phyloP scores from a whole-genome alignment of 2,113 vertebrate genomes.

The Toxostoma redivivum region DNA sequence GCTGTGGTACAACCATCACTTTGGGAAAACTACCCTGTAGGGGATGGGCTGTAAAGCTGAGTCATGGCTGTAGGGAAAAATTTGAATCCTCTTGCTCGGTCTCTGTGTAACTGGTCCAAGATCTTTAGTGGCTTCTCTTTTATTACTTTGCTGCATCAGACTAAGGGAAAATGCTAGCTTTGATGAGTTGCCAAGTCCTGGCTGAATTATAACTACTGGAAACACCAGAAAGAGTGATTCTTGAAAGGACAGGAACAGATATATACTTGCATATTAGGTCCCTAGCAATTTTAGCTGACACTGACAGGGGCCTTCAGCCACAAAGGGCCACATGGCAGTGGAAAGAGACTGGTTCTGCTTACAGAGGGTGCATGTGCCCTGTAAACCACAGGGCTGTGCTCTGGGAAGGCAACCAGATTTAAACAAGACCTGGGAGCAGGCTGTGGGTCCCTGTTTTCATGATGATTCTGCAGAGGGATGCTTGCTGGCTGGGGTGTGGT shows the following conservation, averaged over 20 bases:
- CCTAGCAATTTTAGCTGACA: neutral
- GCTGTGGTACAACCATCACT: neutral
- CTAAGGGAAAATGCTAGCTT: slow-evolving; percentile 1
- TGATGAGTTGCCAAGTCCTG: slow-evolving; percentile 1
- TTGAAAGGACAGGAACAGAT: neutral
- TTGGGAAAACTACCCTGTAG: neutral
- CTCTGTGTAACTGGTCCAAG: neutral
- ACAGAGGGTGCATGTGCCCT: neutral
- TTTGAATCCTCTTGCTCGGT: neutral
- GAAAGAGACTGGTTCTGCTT: neutral
- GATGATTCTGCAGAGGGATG: neutral
- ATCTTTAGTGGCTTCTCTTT: neutral
- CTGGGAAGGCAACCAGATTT: neutral
- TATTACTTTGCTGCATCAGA: slow-evolving; percentile 9
- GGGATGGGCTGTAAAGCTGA: neutral
- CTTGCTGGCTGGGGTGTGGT: neutral
- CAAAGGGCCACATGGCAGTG: neutral
- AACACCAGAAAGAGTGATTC: neutral
- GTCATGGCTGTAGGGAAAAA: neutral
- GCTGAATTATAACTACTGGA: slow-evolving; percentile 10
- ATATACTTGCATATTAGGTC: neutral
- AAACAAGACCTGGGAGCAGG: neutral
- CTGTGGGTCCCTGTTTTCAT: neutral
- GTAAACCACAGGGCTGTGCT: neutral
- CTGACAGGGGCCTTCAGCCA: neutral